phyloP scores from a whole-genome alignment of 2,797 vertebrate genomes.

The Prunella strophiata region DNA sequence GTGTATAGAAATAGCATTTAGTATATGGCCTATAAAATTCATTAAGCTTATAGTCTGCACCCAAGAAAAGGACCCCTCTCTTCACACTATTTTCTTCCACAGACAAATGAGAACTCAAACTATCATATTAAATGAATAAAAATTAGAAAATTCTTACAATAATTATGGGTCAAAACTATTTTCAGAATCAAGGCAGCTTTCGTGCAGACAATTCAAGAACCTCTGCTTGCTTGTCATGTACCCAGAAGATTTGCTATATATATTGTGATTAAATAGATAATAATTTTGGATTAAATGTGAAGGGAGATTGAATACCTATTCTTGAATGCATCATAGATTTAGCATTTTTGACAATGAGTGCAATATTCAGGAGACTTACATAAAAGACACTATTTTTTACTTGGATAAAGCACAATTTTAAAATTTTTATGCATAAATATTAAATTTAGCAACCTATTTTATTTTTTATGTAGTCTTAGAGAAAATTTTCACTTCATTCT shows the following conservation, averaged over 20 bases:
- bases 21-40: neutral
- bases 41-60: neutral
- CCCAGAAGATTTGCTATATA: neutral
- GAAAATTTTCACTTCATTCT: neutral
- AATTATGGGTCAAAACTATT: neutral
- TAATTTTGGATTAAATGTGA: neutral
- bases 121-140: neutral
- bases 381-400: neutral
- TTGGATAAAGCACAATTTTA: neutral
- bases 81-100: neutral
- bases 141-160: neutral
- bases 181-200: neutral
- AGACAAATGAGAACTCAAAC: neutral
- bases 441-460: neutral
- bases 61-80: neutral
- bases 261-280: neutral
- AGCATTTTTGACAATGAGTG: neutral
- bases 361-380: neutral
- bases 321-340: neutral
- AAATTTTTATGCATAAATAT: neutral
- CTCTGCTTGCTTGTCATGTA: neutral
- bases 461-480: neutral
- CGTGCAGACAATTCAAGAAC: neutral
- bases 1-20: neutral
- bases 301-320: neutral